Evolutionary conservation across 2,797 vertebrate species (phyloP).

Genomic region (Scyliorhinus canicula): DNA sequence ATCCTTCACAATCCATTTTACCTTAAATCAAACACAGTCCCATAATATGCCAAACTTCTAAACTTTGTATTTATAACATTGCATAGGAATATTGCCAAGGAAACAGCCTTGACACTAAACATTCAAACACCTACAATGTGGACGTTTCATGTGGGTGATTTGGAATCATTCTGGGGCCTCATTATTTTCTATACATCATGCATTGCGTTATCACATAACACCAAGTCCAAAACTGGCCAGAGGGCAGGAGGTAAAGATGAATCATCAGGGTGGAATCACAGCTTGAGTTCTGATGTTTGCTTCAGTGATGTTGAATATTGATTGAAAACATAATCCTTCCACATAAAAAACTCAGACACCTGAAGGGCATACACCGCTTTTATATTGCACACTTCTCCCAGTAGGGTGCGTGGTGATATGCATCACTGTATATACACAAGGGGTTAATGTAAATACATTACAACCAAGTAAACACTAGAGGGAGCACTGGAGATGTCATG

Average conservation of each 20-base stretch:
- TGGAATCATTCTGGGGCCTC: background rate
- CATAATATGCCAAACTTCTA: background rate
- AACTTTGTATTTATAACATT: background rate
- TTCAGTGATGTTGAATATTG: background rate
- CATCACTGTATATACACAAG: no score
- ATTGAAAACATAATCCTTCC: background rate
- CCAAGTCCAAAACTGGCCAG: background rate
- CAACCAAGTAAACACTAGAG: no score
- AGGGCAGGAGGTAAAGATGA: background rate
- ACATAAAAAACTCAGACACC: background rate
- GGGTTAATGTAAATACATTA: no score
- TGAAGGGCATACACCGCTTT: background rate
- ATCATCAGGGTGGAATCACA: background rate
- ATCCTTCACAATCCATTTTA: background rate
- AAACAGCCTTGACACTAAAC: background rate
- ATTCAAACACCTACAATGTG: background rate
- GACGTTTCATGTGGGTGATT: background rate
- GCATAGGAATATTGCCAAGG: background rate
- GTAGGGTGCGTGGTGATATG: no score
- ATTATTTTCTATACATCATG: background rate
- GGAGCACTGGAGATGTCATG: no score
- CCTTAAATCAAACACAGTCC: background rate
- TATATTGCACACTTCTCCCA: background rate
- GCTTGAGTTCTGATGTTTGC: background rate
- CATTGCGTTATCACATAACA: background rate